A percentile compares a stretch with the other conserved stretches of the same genome.
phyloP scores from a whole-genome alignment of 1,140 invertebrate genomes.

The Brachionus rubens region DNA sequence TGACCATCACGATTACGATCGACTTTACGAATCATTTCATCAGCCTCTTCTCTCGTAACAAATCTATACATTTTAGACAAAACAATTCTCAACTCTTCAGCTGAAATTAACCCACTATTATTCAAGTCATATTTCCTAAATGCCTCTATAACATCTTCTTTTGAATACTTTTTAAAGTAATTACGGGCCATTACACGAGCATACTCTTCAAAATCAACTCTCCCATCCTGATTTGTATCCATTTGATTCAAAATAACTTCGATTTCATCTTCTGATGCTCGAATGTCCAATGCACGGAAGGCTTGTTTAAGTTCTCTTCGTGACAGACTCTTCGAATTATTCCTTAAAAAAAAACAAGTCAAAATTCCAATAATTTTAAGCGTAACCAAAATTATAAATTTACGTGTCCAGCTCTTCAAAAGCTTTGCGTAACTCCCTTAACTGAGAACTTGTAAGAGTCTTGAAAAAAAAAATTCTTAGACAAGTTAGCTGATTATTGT shows the following conservation, averaged over 20 bases:
- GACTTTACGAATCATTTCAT: constrained; percentile 9
- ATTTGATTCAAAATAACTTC: constrained; percentile 43
- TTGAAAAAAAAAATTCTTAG: background rate
- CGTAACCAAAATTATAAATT: background rate
- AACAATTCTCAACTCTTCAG: constrained; percentile 36
- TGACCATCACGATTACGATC: background rate
- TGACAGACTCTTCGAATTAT: constrained; percentile 2
- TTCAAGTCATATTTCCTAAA: constrained; percentile 39
- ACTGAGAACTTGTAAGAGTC: background rate
- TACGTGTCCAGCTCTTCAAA: constrained; percentile 38
- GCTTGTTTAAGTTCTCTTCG: constrained; percentile 21
- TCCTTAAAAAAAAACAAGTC: background rate
- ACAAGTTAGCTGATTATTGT: background rate
- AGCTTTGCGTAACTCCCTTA: background rate
- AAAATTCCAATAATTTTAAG: background rate
- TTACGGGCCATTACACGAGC: constrained; percentile 34
- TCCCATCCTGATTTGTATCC: constrained; percentile 39
- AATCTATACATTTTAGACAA: constrained; percentile 44
- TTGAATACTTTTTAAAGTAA: constrained; percentile 16
- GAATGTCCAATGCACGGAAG: constrained; percentile 27
- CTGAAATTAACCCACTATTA: constrained; percentile 31
- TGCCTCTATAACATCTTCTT: constrained; percentile 1
- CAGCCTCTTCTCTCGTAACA: constrained; percentile 1
- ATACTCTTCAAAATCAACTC: constrained; percentile 24
- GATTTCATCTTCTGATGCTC: constrained; percentile 34